Evolutionary conservation across 2,888 invertebrate species (phyloP), one percentile per base, ranked within the genome.

Genomic region (Papilio gigon): DNA sequence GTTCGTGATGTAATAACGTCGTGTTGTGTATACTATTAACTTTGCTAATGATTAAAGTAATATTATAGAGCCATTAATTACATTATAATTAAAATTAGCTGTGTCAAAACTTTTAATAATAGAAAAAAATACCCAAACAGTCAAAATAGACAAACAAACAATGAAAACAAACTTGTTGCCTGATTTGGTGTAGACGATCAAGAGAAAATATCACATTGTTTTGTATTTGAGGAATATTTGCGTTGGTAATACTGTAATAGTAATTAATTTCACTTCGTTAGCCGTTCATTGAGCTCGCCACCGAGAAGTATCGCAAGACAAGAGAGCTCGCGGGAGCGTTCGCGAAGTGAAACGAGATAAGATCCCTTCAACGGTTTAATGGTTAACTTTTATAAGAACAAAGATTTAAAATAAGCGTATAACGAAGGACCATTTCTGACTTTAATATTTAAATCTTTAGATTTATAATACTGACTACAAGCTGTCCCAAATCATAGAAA

Each of bases 251-350:
- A 79, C 79, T 77, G 80, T 80, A 75, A 76, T 72, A 71, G 77
- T 85, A 85, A 87, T 87, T 86, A 87, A 88, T 89, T 86, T 84
- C 79, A 76, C 81, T 88, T 88, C 86, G 85, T 89, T 88, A 86
- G 82, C 70, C 79, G 81, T 83, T 85, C 84, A 85, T 87, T 86
- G 84, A 85, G 80, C 73, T 76, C 76, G 72, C 69, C 75, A 68
- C 50, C 75, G 73, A 50, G 68, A 22, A 72, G 77, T 70, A 63
- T 47, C 56, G 17, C 70, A 77, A 76, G 64, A 62, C 56, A 74
- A 69, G 80, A 78, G 77, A 74, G 67, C 58, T 47, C 72, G 77
- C 74, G 75, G 63, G 60, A 61, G 33, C 35, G 35, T 33, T 59
- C 12, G 9, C 0, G 2, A 44, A 20, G 20, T 47, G 1, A 22